Evolutionary conservation across 2,888 invertebrate genomes (phyloP).

Genomic region (Caradrina kadenii): DNA sequence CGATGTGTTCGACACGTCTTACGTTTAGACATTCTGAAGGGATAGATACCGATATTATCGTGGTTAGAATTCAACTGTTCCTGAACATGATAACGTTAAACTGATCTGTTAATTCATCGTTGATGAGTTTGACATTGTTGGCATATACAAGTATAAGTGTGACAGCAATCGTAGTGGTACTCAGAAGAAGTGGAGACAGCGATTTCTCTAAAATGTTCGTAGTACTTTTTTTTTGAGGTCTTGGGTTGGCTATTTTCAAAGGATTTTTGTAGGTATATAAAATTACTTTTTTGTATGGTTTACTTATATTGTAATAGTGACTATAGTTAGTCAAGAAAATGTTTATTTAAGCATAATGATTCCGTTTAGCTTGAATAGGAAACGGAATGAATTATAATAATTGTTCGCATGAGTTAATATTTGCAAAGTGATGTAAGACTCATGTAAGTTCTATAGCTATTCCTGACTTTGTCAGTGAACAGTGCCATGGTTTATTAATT

Average conservation of each 20-base stretch:
- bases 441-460: background rate
- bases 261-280: too few species aligned
- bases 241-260: too few species aligned
- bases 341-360: constrained; percentile 12
- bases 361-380: constrained; percentile 24
- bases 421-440: background rate
- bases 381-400: constrained; percentile 7
- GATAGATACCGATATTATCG: background rate
- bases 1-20: too few species aligned
- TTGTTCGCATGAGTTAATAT: background rate
- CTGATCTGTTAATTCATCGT: constrained; percentile 7
- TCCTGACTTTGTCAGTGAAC: background rate
- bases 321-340: constrained; percentile 4
- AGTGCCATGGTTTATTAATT: constrained; percentile 27
- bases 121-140: constrained; percentile 10
- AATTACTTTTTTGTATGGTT: too few species aligned
- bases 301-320: background rate
- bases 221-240: too few species aligned
- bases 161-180: constrained; percentile 2
- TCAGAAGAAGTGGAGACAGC: background rate
- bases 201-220: background rate
- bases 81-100: constrained; percentile 1
- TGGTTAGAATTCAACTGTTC: constrained; percentile 4
- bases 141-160: background rate
- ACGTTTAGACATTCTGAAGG: too few species aligned